phyloP scores from a whole-genome alignment of 1,140 invertebrate species.

The Drosophila nannoptera region DNA sequence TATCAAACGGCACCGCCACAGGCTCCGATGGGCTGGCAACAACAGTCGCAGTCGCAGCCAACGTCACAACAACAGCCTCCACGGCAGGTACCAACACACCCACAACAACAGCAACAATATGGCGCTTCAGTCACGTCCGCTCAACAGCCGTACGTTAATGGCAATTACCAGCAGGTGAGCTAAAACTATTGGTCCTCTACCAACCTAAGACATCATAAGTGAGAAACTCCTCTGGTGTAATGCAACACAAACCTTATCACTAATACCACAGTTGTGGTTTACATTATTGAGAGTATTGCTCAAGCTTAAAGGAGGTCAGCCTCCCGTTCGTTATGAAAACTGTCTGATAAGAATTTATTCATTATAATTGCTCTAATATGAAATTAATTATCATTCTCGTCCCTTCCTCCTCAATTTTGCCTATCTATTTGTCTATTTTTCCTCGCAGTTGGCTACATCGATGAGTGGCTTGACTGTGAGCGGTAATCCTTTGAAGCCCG shows the following conservation, averaged over 20 bases:
- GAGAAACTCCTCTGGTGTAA: too few species aligned
- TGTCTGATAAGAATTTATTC: slow-evolving; percentile 49
- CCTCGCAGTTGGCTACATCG: slow-evolving; percentile 64
- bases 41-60: slow-evolving; percentile 30
- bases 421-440: neutral
- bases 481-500: slow-evolving; percentile 62
- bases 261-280: too few species aligned
- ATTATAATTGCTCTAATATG: slow-evolving; percentile 39
- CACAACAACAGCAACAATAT: slow-evolving; percentile 54
- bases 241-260: too few species aligned
- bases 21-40: slow-evolving; percentile 54
- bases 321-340: slow-evolving; percentile 15
- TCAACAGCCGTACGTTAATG: slow-evolving; percentile 63
- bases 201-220: too few species aligned
- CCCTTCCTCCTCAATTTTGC: neutral
- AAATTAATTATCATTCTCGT: slow-evolving; percentile 5
- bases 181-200: neutral
- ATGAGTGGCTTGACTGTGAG: slow-evolving; percentile 68
- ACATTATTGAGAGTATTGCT: neutral
- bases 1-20: slow-evolving; percentile 54
- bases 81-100: slow-evolving; percentile 10
- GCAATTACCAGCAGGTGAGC: slow-evolving; percentile 77
- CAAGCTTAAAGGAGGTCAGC: slow-evolving; percentile 30
- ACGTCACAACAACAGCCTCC: slow-evolving; percentile 7
- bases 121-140: slow-evolving; percentile 56